phyloP scores from a whole-genome alignment of 2,113 vertebrate species.

The Paracanthobrama guichenoti region DNA sequence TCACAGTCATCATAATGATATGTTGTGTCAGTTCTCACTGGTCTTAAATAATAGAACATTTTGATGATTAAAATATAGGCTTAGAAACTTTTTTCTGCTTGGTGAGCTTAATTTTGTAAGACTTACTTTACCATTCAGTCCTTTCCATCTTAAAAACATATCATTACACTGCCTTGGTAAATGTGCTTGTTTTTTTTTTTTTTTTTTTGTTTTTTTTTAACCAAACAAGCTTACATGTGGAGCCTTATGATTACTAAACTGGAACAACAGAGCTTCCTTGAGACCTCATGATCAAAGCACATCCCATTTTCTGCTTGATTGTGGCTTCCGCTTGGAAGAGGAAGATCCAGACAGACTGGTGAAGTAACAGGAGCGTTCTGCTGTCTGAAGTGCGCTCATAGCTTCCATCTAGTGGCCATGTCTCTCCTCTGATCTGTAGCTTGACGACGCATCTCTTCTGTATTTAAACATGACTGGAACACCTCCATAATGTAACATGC shows the following conservation, averaged over 20 bases:
- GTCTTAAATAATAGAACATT: slow-evolving; percentile 6
- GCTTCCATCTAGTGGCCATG: slow-evolving; percentile 52
- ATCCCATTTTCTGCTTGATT: slow-evolving; percentile 2
- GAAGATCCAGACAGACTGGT: neutral
- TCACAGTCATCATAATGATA: neutral
- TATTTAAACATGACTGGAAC: neutral
- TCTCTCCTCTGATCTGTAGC: slow-evolving; percentile 6
- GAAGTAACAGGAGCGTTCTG: neutral
- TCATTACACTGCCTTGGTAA: neutral
- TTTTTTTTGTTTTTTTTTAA: neutral
- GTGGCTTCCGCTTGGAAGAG: slow-evolving; percentile 16
- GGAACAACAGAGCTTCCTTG: neutral
- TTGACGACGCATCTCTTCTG: neutral
- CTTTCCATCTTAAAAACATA: slow-evolving; percentile 6
- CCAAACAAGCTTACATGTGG: neutral
- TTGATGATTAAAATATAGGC: slow-evolving; percentile 18
- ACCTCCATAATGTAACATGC: neutral
- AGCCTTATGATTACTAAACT: slow-evolving; percentile 36
- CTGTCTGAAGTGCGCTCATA: neutral
- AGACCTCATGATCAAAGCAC: slow-evolving; percentile 28
- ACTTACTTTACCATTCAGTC: neutral
- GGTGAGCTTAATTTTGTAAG: slow-evolving; percentile 10
- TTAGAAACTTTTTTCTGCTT: slow-evolving; percentile 10
- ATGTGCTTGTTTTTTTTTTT: neutral
- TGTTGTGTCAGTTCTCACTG: neutral